Conservation (phyloP, 35 echinoderm and acorn worm genomes). For the Diadema setosum region DNA sequence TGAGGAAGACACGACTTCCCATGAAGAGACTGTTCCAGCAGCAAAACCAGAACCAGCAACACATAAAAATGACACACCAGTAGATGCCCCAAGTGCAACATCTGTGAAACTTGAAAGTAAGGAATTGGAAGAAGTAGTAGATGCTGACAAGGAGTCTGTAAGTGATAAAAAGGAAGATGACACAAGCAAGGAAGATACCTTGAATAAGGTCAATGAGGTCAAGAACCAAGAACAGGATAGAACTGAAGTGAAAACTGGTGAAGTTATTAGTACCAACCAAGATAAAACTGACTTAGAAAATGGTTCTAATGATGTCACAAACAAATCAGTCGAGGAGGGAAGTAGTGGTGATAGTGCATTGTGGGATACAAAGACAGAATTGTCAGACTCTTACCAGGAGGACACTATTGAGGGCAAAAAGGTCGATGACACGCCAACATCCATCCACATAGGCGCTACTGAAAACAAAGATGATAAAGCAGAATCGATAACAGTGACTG, state of each 20-base stretch:
- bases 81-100: no score
- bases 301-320: constrained; percentile 17
- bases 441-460: not conserved
- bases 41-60: not conserved
- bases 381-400: not conserved
- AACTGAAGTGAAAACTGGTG: not conserved
- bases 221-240: not conserved
- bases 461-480: not conserved
- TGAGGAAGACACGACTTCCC: not conserved
- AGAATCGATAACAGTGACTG: not conserved
- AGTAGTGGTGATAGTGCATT: constrained; percentile 24
- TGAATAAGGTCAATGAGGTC: constrained; percentile 1
- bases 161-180: not conserved
- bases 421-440: no score
- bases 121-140: not conserved
- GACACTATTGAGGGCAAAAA: constrained; percentile 36
- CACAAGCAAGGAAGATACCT: constrained; percentile 4
- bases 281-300: constrained; percentile 7
- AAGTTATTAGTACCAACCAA: no score
- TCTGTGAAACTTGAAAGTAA: no score
- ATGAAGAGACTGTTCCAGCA: not conserved
- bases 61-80: no score
- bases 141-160: not conserved
- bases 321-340: constrained; percentile 5
- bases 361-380: constrained; percentile 9